A percentile compares a stretch with the other conserved stretches of the same genome.
phyloP scores from a whole-genome alignment of 2,888 invertebrate genomes.

The Linnaemya vulpina region DNA sequence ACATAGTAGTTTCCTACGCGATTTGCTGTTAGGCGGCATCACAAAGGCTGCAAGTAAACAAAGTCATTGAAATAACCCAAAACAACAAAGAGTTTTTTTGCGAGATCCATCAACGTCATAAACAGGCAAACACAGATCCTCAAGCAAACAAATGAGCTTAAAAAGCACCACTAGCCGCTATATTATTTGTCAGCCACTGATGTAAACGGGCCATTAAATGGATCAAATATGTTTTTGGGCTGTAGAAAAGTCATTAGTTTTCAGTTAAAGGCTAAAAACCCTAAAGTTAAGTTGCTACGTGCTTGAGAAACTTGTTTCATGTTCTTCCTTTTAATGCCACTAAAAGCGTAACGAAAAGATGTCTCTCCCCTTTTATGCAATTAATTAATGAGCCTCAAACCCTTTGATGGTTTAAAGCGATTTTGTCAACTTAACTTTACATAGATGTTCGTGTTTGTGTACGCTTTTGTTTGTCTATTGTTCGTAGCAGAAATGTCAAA shows the following conservation, averaged over 20 bases:
- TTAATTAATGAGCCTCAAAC: slow-evolving; percentile 55
- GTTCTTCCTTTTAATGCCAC: background rate
- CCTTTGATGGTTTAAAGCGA: slow-evolving; percentile 42
- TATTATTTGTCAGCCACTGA: slow-evolving; percentile 4
- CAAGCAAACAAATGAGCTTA: slow-evolving; percentile 1
- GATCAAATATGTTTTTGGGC: slow-evolving; percentile 38
- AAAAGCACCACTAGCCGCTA: background rate
- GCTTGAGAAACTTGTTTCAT: background rate
- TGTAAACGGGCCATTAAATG: slow-evolving; percentile 23
- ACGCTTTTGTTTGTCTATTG: slow-evolving; percentile 11
- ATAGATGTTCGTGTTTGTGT: slow-evolving; percentile 34
- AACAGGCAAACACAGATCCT: background rate
- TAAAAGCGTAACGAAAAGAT: background rate
- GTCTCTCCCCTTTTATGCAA: slow-evolving; percentile 35
- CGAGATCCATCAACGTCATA: slow-evolving; percentile 43
- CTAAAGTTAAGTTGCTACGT: slow-evolving; percentile 4
- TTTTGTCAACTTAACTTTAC: slow-evolving; percentile 45
- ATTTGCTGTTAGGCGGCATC: too few relatives aligned
- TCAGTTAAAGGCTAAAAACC: slow-evolving; percentile 13
- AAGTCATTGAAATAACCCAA: slow-evolving; percentile 46
- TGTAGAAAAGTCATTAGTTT: slow-evolving; percentile 25
- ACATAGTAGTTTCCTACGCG: too few relatives aligned
- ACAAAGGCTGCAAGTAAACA: background rate
- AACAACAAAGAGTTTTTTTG: slow-evolving; percentile 26
- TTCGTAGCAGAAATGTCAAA: background rate